Conservation (phyloP, 2,888 invertebrate species). For the Diadegma fenestrale region DNA sequence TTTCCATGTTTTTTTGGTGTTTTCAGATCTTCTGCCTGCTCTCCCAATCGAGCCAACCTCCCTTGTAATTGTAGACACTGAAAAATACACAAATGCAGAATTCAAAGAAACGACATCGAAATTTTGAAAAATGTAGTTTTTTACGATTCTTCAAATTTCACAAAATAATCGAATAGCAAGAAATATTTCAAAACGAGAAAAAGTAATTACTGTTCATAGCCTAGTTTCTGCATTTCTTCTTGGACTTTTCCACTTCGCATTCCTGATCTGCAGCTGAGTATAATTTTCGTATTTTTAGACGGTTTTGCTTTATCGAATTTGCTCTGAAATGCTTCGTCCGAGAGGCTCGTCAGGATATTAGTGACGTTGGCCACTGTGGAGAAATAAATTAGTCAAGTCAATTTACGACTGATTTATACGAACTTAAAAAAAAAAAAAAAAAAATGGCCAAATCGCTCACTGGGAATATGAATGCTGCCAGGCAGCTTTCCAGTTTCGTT, state of each 20-base stretch:
- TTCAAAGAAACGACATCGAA: not conserved
- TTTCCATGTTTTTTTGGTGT: not conserved
- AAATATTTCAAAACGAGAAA: not conserved
- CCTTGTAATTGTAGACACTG: conserved; percentile 87
- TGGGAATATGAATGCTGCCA: conserved; percentile 91
- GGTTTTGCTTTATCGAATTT: conserved; percentile 88
- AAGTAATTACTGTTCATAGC: conserved; percentile 87
- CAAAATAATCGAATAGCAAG: not conserved
- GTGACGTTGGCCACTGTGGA: conserved; percentile 86
- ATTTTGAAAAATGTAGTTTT: not conserved
- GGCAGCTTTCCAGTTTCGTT: conserved; percentile 90
- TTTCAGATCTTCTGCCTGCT: conserved; percentile 74
- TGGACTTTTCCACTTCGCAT: conserved; percentile 88
- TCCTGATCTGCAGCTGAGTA: conserved; percentile 90
- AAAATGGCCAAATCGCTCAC: conserved; percentile 84
- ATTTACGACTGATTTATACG: not conserved
- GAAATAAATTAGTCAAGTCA: not conserved
- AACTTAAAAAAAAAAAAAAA: not conserved
- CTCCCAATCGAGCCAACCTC: conserved; percentile 88
- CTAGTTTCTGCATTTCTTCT: conserved; percentile 86
- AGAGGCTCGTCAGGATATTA: conserved; percentile 84
- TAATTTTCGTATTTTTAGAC: conserved; percentile 86
- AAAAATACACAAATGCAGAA: conserved; percentile 10
- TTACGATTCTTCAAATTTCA: not conserved
- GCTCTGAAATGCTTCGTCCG: conserved; percentile 86